Evolutionary conservation across 2,113 vertebrate genomes (phyloP).

Genomic region (Turdus rufiventris): DNA sequence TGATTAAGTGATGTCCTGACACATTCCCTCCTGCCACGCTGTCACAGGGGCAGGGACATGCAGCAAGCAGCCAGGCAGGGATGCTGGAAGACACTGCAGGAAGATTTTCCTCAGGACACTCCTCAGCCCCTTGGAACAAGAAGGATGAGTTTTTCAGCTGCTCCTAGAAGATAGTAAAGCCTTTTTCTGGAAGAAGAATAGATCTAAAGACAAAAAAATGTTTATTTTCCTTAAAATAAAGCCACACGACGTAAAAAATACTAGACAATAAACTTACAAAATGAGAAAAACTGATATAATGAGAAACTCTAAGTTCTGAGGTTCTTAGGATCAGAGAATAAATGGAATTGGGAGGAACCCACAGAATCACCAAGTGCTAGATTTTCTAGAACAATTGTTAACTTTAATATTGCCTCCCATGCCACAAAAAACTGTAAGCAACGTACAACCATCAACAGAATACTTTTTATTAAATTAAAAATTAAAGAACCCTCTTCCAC

Average conservation of each 20-base stretch:
- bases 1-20: neutral
- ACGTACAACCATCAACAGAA: neutral
- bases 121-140: neutral
- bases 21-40: neutral
- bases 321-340: neutral
- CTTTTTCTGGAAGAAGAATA: neutral
- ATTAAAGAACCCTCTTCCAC: neutral
- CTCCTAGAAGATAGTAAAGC: neutral
- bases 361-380: neutral
- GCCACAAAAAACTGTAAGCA: neutral
- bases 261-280: neutral
- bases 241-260: neutral
- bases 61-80: neutral
- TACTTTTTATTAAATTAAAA: neutral
- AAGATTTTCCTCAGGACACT: neutral
- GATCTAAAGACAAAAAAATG: neutral
- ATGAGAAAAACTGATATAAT: neutral
- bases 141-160: neutral
- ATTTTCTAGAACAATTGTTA: neutral
- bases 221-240: neutral
- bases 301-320: neutral
- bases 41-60: neutral
- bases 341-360: neutral
- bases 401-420: neutral
- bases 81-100: rapidly evolving